Percentiles rank a stretch among this genome's conserved stretches.
Evolutionary conservation across 2,797 vertebrate genomes (phyloP).

Genomic region (Taeniopygia guttata): DNA sequence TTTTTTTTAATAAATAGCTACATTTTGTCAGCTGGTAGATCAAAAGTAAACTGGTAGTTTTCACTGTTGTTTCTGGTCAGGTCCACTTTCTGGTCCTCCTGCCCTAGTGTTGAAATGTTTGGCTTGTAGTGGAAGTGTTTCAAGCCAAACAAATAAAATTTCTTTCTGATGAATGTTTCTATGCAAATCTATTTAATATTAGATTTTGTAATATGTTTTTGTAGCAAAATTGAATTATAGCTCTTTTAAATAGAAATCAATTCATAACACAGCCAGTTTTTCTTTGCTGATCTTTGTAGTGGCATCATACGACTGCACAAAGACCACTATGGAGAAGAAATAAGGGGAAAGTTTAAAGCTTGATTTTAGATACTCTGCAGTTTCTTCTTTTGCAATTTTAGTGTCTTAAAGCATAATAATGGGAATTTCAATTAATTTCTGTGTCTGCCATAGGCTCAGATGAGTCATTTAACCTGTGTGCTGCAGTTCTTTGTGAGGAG

Average conservation of each 20-base stretch:
- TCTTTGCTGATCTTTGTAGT: conserved; percentile 22
- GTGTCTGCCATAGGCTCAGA: neutral
- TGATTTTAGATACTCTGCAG: neutral
- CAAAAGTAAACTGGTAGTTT: conserved; percentile 42
- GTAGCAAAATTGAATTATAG: conserved; percentile 55
- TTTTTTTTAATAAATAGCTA: neutral
- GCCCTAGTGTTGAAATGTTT: conserved; percentile 46
- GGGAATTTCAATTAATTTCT: neutral
- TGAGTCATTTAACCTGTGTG: neutral
- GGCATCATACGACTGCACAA: conserved; percentile 1
- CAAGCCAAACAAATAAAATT: conserved; percentile 67
- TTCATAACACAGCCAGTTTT: conserved; percentile 13
- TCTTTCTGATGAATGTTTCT: conserved; percentile 61
- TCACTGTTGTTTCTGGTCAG: conserved; percentile 52
- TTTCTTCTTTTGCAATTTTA: neutral
- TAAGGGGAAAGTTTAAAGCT: conserved; percentile 3
- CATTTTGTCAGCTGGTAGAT: conserved; percentile 48
- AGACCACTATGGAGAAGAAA: neutral
- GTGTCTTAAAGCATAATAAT: neutral
- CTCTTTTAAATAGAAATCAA: conserved; percentile 43
- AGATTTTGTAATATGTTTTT: conserved; percentile 63
- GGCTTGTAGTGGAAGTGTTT: conserved; percentile 64
- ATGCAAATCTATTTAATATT: conserved; percentile 58
- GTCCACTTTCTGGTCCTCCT: conserved; percentile 45
- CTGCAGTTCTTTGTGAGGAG: neutral